These are phyloP conservation scores for Nowickia ferox DNA, from an alignment of 2,888 invertebrate species.

Conservation along the genomic window DNA sequence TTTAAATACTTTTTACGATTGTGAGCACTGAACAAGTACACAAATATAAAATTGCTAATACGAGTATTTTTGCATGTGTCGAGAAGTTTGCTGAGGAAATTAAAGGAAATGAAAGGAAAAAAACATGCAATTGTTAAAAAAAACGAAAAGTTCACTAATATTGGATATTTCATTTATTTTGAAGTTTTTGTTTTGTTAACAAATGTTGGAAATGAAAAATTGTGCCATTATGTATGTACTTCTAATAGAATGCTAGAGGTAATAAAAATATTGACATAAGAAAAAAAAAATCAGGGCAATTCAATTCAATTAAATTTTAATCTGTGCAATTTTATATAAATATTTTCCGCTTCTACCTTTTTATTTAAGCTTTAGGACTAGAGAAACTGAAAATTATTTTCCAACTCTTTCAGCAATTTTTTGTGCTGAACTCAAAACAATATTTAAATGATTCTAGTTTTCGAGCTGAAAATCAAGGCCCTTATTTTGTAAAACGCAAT, in stretches of 20 bases:
- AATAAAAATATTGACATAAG: constrained; percentile 40
- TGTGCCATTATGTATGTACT: neutral
- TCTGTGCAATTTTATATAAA: too few species aligned
- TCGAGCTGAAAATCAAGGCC: too few species aligned
- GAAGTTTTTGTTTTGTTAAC: neutral
- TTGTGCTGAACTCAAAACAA: too few species aligned
- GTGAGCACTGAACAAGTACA: neutral
- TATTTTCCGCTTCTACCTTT: too few species aligned
- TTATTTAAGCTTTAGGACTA: too few species aligned
- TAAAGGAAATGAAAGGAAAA: constrained; percentile 39
- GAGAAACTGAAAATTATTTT: too few species aligned
- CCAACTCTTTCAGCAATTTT: too few species aligned
- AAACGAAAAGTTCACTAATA: constrained; percentile 22
- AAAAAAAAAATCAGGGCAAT: neutral
- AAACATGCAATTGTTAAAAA: constrained; percentile 28
- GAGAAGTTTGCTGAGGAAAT: constrained; percentile 14
- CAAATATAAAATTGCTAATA: neutral
- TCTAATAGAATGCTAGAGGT: constrained; percentile 28
- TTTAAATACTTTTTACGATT: constrained; percentile 3
- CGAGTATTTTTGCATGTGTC: neutral
- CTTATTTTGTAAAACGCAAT: too few species aligned
- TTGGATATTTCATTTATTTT: constrained; percentile 1
- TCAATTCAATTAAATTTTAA: neutral
- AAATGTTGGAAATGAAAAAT: constrained; percentile 30
- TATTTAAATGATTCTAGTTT: too few species aligned